Base-by-base conservation (phyloP, 2,797 vertebrate genomes). In the Sebastes cheni region DNA sequence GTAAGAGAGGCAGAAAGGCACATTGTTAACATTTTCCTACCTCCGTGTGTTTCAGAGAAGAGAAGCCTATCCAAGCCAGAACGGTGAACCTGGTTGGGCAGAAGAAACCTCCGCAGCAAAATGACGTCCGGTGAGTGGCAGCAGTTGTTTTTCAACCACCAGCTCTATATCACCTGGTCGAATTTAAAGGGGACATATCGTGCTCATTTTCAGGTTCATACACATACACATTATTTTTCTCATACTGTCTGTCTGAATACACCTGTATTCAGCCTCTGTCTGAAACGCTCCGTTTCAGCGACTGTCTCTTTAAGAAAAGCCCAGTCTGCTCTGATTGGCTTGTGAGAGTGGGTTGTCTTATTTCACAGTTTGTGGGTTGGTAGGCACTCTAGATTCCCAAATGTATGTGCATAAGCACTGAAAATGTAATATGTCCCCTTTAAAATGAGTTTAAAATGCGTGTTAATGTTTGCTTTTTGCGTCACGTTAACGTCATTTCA, bases 61-160 rank as follows among this genome's bases (percentile, higher is more conserved):
- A 96, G 86, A 95, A 95, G 92, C 96, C 95, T 16, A 95, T 96
- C 88, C 95, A 96, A 91, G 95, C 94, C 11, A 94, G 95, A 94
- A 96, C 94, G 12, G 95, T 96, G 79, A 96, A 95, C 93, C 92
- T 96, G 89, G 95, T 96, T 36, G 95, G 96, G 67, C 96, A 96
- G 93, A 96, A 94, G 93, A 96, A 96, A 86, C 95, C 95, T 70
- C 94, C 78, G 27, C 95, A 95, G 90, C 95, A 96, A 90, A 96
- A 96, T 64, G 96, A 96, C 72, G 95, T 96, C 92, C 90, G 96
- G 96, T 96, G 89, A 95, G 92, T 84, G 36, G 39, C 25, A 34
- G 4, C 39, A 52, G 6, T 6, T 72, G 1, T n/a, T 66, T 52
- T 58, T 27, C 16, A 55, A 36, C 67, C 46, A 4, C 8, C 34